Conservation (phyloP, 2,888 invertebrate species). For the Drosophila suboccidentalis region DNA sequence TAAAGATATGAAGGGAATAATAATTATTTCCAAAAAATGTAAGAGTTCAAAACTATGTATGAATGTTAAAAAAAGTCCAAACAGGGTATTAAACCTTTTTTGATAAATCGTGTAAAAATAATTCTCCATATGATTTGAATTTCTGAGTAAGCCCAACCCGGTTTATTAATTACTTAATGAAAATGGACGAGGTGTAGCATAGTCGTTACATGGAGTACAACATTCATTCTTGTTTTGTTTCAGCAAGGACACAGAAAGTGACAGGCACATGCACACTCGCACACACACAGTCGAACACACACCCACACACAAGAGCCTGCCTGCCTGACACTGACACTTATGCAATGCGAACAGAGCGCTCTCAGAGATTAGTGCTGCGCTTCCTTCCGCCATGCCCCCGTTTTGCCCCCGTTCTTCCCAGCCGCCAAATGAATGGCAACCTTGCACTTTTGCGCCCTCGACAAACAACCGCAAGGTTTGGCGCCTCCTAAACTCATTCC, state of each 20-base stretch:
- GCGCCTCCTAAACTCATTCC: slow-evolving; percentile 27
- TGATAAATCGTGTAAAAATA: too few relatives aligned
- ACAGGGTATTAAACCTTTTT: too few relatives aligned
- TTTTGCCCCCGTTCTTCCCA: slow-evolving; percentile 34
- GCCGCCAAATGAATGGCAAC: slow-evolving; percentile 74
- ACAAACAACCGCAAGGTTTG: slow-evolving; percentile 70
- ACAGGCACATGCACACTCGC: slow-evolving; percentile 42
- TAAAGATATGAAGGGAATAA: too few relatives aligned
- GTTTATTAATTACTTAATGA: not conserved
- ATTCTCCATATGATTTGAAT: not conserved
- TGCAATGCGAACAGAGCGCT: slow-evolving; percentile 70
- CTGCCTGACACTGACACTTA: slow-evolving; percentile 73
- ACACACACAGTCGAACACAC: slow-evolving; percentile 21
- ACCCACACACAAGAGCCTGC: slow-evolving; percentile 26
- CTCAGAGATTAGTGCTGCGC: slow-evolving; percentile 74
- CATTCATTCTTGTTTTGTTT: slow-evolving; percentile 48
- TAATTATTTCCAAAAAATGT: too few relatives aligned
- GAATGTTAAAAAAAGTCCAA: too few relatives aligned
- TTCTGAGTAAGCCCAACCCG: not conserved
- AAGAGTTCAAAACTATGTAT: too few relatives aligned
- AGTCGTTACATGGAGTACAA: slow-evolving; percentile 1
- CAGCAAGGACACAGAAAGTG: slow-evolving; percentile 67
- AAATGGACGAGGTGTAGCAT: slow-evolving; percentile 13
- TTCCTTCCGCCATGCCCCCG: slow-evolving; percentile 64
- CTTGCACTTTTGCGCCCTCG: slow-evolving; percentile 75